phyloP scores from a whole-genome alignment of 2,797 vertebrate genomes.

The Sebastes aleutianus region DNA sequence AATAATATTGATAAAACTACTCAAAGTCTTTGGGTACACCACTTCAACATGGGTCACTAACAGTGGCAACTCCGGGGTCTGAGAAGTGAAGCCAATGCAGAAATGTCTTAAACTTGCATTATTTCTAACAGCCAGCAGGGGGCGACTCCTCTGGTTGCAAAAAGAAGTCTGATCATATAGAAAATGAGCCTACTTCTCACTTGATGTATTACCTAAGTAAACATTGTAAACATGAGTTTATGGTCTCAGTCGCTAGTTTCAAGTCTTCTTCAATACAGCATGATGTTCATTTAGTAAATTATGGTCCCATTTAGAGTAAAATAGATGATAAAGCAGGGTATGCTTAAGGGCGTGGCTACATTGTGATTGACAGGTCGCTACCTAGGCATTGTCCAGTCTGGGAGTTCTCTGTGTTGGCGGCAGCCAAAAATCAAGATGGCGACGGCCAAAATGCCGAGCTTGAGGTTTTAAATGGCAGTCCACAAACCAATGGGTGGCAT shows the following conservation, averaged over 20 bases:
- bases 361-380: no score
- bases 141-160: background rate
- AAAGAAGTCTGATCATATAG: background rate
- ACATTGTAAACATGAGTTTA: no score
- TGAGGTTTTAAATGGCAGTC: background rate
- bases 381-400: rapidly evolving
- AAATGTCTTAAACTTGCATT: background rate
- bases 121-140: rapidly evolving
- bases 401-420: no score
- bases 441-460: background rate
- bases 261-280: no score
- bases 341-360: rapidly evolving
- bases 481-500: background rate
- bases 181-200: no score
- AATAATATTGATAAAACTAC: background rate
- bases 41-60: background rate
- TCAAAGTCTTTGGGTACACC: background rate
- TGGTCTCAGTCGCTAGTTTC: no score
- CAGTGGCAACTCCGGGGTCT: background rate
- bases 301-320: no score
- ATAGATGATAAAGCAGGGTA: rapidly evolving
- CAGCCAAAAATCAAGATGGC: no score
- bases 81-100: background rate
- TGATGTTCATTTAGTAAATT: no score
- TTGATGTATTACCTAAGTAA: no score